Evolutionary conservation across 2,797 vertebrate species (phyloP), one percentile per base, ranked within the genome.

Genomic region (Kryptopterus vitreolus): DNA sequence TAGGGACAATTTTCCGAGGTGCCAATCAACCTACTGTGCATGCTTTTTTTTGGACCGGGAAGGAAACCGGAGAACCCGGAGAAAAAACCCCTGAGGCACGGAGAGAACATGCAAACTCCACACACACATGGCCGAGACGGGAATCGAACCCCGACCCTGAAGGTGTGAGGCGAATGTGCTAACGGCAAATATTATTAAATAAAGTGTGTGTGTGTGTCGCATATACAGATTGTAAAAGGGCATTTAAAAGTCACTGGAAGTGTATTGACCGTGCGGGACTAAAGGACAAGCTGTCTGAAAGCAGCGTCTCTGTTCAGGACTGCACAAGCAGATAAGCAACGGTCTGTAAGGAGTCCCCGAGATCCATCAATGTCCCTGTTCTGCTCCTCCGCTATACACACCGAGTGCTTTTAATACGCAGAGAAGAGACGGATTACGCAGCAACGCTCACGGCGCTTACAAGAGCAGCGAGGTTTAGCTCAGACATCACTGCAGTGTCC

Each of bases 161-260:
- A n/a, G n/a, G n/a, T n/a, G n/a, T n/a, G n/a, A n/a, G n/a, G n/a
- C n/a, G n/a, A n/a, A n/a, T n/a, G n/a, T n/a, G n/a, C n/a, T n/a
- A n/a, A n/a, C n/a, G 80, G 69, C 73, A 81, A 83, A 81, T 79
- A 66, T 76, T 76, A 83, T 81, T n/a, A 81, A 69, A 12, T 29
- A 22, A 78, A 26, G 26, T 43, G 38, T 43, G 38, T 43, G 38
- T 43, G 38, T 43, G 38, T 43, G 38, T 43, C 38, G 12, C 20
- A n/a, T 3, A 22, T 9, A 12, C 35, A 66, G 10, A 11, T 20
- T 70, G 66, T 24, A 12, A 66, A 59, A 74, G 71, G 79, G 24
- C 70, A 38, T 83, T 80, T 81, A 55, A 22, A 81, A 83, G 84
- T 78, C 81, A 83, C 59, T 77, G 22, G 58, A 31, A 76, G 33